These are phyloP conservation scores for Caenorhabditis sp. DNA, from an alignment of 2,888 invertebrate species.

Conservation along the genomic window DNA sequence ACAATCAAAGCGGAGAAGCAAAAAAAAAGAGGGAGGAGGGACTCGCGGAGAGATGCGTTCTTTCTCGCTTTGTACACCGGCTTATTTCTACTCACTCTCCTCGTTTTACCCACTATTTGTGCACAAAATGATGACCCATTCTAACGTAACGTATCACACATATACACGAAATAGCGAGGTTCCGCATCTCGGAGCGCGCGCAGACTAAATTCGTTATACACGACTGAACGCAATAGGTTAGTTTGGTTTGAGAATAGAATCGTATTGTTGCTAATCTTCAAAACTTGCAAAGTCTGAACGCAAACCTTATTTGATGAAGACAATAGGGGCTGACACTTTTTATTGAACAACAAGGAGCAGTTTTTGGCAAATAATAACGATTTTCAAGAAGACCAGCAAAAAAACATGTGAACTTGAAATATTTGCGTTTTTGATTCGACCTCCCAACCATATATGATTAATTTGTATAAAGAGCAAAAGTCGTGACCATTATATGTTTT, in stretches of 20 bases:
- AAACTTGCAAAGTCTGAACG: conserved; percentile 1
- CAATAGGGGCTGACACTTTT: not conserved
- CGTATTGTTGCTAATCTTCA: not conserved
- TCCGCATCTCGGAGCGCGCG: not conserved
- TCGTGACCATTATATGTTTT: not conserved
- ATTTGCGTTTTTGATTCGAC: too few species aligned
- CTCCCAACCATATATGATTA: not conserved
- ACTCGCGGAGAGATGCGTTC: too few species aligned
- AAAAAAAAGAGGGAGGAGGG: not conserved
- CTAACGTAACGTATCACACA: not conserved
- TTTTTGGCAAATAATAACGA: not conserved
- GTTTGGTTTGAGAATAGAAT: not conserved
- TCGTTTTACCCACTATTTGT: not conserved
- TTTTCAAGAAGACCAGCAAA: too few species aligned
- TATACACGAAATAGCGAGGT: too few species aligned
- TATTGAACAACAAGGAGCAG: not conserved
- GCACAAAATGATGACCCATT: not conserved
- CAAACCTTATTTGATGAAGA: not conserved
- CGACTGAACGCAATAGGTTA: not conserved
- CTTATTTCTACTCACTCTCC: not conserved
- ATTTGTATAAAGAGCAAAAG: not conserved
- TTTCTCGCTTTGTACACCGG: not conserved
- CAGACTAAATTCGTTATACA: not conserved
- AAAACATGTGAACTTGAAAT: too few species aligned
- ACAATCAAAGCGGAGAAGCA: not conserved